Percentiles rank a stretch among this genome's conserved stretches.
phyloP scores from a whole-genome alignment of 2,888 invertebrate species.

The Lathronympha strigana region DNA sequence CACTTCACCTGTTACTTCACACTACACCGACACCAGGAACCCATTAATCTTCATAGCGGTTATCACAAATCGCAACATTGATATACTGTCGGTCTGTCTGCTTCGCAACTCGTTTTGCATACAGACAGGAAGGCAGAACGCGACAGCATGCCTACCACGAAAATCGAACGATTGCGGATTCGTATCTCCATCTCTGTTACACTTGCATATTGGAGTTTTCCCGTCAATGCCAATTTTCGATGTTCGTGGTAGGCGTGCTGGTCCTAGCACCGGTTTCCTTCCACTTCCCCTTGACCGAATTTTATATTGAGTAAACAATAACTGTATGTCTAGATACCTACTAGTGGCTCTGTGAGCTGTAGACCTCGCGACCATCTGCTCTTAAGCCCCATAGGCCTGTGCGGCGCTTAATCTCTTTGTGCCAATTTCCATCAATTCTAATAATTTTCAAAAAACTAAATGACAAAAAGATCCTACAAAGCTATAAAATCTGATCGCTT shows the following conservation, averaged over 20 bases:
- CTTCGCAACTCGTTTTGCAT: constrained; percentile 31
- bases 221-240: no score
- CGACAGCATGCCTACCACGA: no score
- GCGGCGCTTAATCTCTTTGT: no score
- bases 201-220: no score
- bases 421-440: no score
- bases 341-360: not conserved
- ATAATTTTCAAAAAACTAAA: no score
- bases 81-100: not conserved
- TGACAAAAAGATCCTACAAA: no score
- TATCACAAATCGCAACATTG: not conserved
- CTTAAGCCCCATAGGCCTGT: no score
- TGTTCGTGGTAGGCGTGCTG: no score
- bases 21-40: not conserved
- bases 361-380: not conserved
- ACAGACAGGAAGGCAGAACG: not conserved
- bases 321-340: not conserved
- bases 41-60: constrained; percentile 6
- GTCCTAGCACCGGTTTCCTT: constrained; percentile 35
- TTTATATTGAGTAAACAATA: not conserved
- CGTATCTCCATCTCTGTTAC: no score
- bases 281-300: constrained; percentile 35
- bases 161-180: no score
- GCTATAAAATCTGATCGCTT: no score
- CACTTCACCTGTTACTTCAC: constrained; percentile 1